These are phyloP conservation scores for Psix sp. DNA, from an alignment of 1,140 invertebrate species.

Conservation along the genomic window DNA sequence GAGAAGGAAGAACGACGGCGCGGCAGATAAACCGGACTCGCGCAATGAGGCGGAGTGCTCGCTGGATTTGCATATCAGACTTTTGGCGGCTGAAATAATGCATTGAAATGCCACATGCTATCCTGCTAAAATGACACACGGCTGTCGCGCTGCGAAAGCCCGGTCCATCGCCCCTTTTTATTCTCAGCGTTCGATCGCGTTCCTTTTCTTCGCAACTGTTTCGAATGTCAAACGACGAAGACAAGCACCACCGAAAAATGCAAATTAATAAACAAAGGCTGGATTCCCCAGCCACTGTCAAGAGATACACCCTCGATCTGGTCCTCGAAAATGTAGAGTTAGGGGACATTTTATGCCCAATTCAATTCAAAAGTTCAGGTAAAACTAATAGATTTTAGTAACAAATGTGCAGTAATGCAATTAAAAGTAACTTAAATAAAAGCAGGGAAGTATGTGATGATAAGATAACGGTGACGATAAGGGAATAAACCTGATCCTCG, in stretches of 20 bases:
- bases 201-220: constrained; percentile 44
- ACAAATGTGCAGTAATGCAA: no score
- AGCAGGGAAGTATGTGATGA: no score
- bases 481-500: constrained; percentile 3
- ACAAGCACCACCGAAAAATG: constrained; percentile 51
- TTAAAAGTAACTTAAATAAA: no score
- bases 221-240: constrained; percentile 40
- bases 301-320: not conserved
- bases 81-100: constrained; percentile 74
- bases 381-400: no score
- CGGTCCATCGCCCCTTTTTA: constrained; percentile 30
- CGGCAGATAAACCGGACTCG: constrained; percentile 44
- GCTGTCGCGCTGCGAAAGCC: constrained; percentile 68
- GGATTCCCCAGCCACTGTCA: not conserved
- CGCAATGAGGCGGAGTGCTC: constrained; percentile 49
- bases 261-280: constrained; percentile 61
- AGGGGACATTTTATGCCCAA: no score
- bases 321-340: no score
- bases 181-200: constrained; percentile 33
- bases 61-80: constrained; percentile 72
- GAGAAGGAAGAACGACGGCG: constrained; percentile 27
- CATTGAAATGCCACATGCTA: constrained; percentile 75
- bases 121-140: constrained; percentile 73
- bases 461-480: constrained; percentile 6
- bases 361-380: no score